A percentile compares a stretch with the other conserved stretches of the same genome.
Evolutionary conservation across 2,113 vertebrate species (phyloP).

Genomic region (Dendropsophus ebraccatus): DNA sequence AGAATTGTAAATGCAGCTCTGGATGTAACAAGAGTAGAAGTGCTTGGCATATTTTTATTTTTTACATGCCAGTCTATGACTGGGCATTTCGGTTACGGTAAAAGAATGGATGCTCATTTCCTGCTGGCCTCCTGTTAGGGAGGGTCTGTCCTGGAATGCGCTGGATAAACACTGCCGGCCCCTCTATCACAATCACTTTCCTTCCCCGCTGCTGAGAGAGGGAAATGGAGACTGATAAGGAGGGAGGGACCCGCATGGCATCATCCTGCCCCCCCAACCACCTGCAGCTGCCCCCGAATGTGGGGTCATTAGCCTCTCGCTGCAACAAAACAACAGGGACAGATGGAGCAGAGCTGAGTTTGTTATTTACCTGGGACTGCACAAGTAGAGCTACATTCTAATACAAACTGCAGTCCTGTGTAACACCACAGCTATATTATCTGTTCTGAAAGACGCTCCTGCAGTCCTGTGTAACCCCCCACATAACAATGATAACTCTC

Average conservation of each 20-base stretch:
- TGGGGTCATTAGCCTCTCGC: not conserved
- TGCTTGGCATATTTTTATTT: too few species aligned
- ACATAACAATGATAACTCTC: too few species aligned
- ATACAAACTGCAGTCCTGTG: too few species aligned
- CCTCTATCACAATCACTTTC: slow-evolving; percentile 37
- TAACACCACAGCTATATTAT: too few species aligned
- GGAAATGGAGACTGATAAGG: slow-evolving; percentile 51
- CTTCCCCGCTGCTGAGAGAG: slow-evolving; percentile 26
- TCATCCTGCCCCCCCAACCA: not conserved
- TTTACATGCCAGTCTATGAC: too few species aligned
- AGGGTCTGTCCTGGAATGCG: not conserved
- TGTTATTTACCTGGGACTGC: not conserved
- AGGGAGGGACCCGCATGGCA: slow-evolving; percentile 13
- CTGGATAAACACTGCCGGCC: slow-evolving; percentile 30
- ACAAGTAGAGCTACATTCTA: too few species aligned
- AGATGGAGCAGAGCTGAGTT: not conserved
- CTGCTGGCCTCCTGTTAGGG: not conserved
- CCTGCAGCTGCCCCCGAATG: not conserved
- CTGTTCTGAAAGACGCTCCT: too few species aligned
- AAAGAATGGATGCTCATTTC: not conserved
- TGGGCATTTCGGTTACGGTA: too few species aligned
- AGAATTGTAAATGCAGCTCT: not conserved
- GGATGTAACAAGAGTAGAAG: not conserved
- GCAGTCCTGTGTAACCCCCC: too few species aligned
- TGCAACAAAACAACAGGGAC: not conserved